Percentiles rank a stretch among this genome's conserved stretches.
These are phyloP conservation scores for Drosophila fungiperda DNA, from an alignment of 2,888 invertebrate genomes.

Conservation along the genomic window DNA sequence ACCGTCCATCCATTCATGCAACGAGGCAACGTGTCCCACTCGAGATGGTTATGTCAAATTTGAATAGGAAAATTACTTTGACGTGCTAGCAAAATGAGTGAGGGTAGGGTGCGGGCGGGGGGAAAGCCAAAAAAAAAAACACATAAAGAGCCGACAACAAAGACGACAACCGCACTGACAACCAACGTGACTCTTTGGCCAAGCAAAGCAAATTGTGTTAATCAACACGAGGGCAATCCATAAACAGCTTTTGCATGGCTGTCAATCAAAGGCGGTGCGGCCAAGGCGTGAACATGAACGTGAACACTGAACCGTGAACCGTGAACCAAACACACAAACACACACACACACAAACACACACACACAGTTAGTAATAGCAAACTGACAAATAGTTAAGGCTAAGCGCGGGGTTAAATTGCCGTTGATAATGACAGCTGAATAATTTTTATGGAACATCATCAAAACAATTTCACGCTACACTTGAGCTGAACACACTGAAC, in stretches of 20 bases:
- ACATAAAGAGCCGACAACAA: constrained; percentile 11
- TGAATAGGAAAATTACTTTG: constrained; percentile 60
- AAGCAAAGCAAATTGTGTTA: constrained; percentile 64
- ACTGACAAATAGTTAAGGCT: constrained; percentile 60
- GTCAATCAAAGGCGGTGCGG: constrained; percentile 52
- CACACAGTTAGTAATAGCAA: neutral
- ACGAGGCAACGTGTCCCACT: constrained; percentile 37
- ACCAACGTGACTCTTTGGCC: constrained; percentile 52
- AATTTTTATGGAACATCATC: constrained; percentile 61
- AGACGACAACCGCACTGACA: constrained; percentile 18
- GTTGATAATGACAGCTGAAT: constrained; percentile 64
- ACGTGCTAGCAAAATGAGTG: constrained; percentile 25
- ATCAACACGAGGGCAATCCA: constrained; percentile 58
- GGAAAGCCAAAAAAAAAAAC: neutral
- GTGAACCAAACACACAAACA: constrained; percentile 6
- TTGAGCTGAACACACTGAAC: constrained; percentile 40
- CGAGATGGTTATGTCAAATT: constrained; percentile 62
- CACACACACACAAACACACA: neutral
- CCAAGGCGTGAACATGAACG: constrained; percentile 46
- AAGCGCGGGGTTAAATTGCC: constrained; percentile 64
- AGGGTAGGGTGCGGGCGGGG: no score
- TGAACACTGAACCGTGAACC: constrained; percentile 38
- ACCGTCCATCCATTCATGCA: constrained; percentile 19
- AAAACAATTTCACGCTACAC: constrained; percentile 73
- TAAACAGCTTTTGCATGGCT: constrained; percentile 62